phyloP scores from a whole-genome alignment of 2,888 invertebrate genomes.

The Cryptops parisi region DNA sequence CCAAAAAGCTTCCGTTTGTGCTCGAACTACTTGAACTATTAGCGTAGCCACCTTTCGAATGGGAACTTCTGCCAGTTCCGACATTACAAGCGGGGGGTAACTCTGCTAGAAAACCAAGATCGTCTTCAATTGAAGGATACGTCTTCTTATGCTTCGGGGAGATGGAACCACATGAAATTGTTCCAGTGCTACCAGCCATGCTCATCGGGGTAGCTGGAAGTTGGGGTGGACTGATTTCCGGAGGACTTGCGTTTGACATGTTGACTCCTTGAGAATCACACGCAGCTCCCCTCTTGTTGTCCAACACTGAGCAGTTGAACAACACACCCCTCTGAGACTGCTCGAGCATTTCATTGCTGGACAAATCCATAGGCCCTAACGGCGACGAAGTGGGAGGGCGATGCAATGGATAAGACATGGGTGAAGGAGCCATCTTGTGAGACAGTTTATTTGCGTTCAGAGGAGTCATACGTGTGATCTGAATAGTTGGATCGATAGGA shows the following conservation, averaged over 20 bases:
- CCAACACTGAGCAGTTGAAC: neutral
- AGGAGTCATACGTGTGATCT: slow-evolving; percentile 5
- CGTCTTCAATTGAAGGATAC: slow-evolving; percentile 15
- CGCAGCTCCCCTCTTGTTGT: neutral
- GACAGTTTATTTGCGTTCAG: slow-evolving; percentile 3
- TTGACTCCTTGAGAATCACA: neutral
- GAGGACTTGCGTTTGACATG: neutral
- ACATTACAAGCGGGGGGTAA: slow-evolving; percentile 16
- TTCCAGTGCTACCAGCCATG: slow-evolving; percentile 1
- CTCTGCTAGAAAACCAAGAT: slow-evolving; percentile 17
- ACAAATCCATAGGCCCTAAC: slow-evolving; percentile 2
- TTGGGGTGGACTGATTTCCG: slow-evolving; percentile 4
- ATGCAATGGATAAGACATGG: neutral
- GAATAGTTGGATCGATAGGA: neutral
- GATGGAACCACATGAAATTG: too few relatives aligned
- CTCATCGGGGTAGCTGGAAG: slow-evolving; percentile 12
- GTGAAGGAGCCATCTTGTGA: slow-evolving; percentile 2
- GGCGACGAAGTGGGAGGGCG: slow-evolving; percentile 2
- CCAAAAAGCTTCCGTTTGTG: slow-evolving; percentile 11
- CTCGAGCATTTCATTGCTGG: neutral
- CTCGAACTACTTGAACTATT: neutral
- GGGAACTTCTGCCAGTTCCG: neutral
- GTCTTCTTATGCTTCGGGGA: neutral
- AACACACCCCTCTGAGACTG: neutral
- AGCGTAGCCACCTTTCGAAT: neutral